phyloP scores from a whole-genome alignment of 2,888 invertebrate genomes.

The Chaetogeoica ovagalla region DNA sequence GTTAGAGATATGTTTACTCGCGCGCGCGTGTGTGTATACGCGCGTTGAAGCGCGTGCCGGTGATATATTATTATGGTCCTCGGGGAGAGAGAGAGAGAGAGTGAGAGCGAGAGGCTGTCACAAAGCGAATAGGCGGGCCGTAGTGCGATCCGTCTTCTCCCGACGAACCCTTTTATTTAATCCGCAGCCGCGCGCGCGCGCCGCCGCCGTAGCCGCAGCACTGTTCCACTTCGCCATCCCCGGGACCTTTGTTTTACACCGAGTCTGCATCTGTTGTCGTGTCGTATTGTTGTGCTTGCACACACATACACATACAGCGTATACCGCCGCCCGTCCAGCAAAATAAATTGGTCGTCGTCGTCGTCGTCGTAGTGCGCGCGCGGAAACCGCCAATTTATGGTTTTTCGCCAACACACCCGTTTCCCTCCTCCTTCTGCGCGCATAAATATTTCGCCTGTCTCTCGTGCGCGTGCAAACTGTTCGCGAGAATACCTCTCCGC shows the following conservation, averaged over 20 bases:
- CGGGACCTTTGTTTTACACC: constrained; percentile 52
- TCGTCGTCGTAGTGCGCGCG: not conserved
- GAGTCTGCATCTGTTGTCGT: constrained; percentile 53
- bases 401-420: constrained; percentile 47
- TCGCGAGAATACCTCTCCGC: not conserved
- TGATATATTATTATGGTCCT: constrained; percentile 53
- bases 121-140: constrained; percentile 53
- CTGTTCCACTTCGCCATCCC: too few species aligned
- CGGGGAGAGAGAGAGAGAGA: constrained; percentile 14
- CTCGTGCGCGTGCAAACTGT: not conserved
- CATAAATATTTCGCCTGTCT: not conserved
- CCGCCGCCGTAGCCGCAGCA: constrained; percentile 16
- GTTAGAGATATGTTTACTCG: constrained; percentile 15
- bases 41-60: constrained; percentile 45
- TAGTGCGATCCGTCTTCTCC: constrained; percentile 52
- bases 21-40: too few species aligned
- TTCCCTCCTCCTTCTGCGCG: not conserved
- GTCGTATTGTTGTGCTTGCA: constrained; percentile 38
- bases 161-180: constrained; percentile 53
- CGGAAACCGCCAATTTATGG: constrained; percentile 52
- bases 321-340: constrained; percentile 12
- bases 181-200: constrained; percentile 36
- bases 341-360: constrained; percentile 43
- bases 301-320: not conserved
- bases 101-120: constrained; percentile 34